Evolutionary conservation across 2,888 invertebrate genomes (phyloP), one percentile per base, ranked within the genome.

Genomic region (Bombyx huttoni): DNA sequence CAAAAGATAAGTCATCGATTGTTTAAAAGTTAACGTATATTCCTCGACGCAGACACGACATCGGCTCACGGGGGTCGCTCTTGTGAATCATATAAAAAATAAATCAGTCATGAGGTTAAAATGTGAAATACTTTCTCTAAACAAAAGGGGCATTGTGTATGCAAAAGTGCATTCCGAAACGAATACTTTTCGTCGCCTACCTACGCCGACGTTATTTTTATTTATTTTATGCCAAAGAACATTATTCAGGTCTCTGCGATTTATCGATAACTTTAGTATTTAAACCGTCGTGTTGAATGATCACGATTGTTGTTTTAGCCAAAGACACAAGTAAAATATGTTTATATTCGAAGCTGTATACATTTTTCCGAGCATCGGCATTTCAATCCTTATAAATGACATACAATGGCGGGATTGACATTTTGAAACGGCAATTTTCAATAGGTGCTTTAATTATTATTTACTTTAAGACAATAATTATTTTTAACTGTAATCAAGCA

Each of bases 81-180:
- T 68, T 77, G 83, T 86, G 83, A 86, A 84, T 86, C 84, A 87
- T 82, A 78, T 70, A 80, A 82, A 84, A n/a, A 84, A 86, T 83
- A 88, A 85, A 86, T 87, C 85, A 81, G 71, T 81, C 79, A 75
- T 61, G 71, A 71, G 75, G 75, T 78, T 78, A 74, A 77, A 79
- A 85, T 85, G 86, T 86, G 87, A 87, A 87, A 87, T 86, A 86
- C 84, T 87, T 82, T 84, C 85, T 82, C 83, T 84, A 87, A 83
- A 88, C 87, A 86, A 88, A 85, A 84, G 84, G 40, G 68, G 81
- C 78, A 85, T 87, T 85, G 87, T 86, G 79, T 75, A 88, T 84
- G 85, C 86, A 82, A 84, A 84, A 84, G 81, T 76, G 83, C 84
- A 87, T 87, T 84, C 86, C 81, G 58, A 68, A 57, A 68, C 70